Base-by-base conservation (phyloP, 2,797 vertebrate genomes). In the Aphelocoma californica region DNA sequence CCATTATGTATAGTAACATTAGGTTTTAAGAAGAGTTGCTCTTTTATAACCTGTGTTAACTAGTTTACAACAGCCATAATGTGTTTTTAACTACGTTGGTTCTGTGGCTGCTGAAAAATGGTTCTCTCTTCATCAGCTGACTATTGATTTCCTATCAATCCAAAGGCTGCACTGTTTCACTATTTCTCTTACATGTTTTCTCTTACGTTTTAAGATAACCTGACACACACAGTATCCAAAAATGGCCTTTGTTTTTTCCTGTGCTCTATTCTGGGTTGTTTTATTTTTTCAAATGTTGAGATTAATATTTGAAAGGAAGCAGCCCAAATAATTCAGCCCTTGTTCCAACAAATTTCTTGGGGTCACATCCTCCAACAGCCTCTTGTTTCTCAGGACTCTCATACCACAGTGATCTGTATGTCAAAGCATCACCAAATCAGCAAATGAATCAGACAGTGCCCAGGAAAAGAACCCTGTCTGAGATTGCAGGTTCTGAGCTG, bases 211-310 rank as follows among this genome's bases (percentile, higher is more conserved):
- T 78, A 74, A 50, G 20, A 64, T 36, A 78, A 75, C 9, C 11
- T 77, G n/a, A 71, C 21, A 50, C 23, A 81, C 7, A 60, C 1
- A 32, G 17, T 34, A 51, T 11, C 4, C 9, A 67, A 61, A 94
- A 86, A 25, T 24, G 4, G 10, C 18, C 7, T 50, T 31, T 53
- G 7, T 3, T 42, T 48, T 10, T 10, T 7, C 0, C 0, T 10
- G 21, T 18, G 2, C 28, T 75, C 11, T 28, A 8, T 6, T 85
- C 9, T 17, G 11, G 16, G 2, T 34, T 34, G 4, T 6, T 24
- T 29, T 36, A n/a, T 23, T 47, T 58, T 29, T 24, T 10, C 8
- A 45, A 24, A 56, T 18, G 3, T 12, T 44, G 5, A 3, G 6
- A 66, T 51, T 77, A 42, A 47, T 70, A 6, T 28, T 19, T 38